A percentile compares a stretch with the other conserved stretches of the same genome.
Evolutionary conservation across 1,140 invertebrate species (phyloP).

Genomic region (Ostrea denselamellosa): DNA sequence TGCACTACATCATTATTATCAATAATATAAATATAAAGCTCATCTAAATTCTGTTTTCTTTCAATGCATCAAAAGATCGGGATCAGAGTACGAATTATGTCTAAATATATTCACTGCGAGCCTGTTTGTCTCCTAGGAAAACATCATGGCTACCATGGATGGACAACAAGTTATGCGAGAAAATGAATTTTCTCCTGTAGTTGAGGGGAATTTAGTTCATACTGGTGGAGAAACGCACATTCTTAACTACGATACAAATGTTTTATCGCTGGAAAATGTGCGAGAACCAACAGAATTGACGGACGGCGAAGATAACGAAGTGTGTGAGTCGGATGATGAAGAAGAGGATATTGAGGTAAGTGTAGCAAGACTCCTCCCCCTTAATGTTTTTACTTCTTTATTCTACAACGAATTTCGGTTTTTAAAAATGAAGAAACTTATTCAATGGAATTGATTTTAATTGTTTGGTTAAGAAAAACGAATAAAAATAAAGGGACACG

Average conservation of each 20-base stretch:
- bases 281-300: slow-evolving; percentile 52
- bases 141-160: slow-evolving; percentile 65
- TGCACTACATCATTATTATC: not conserved
- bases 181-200: slow-evolving; percentile 53
- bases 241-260: slow-evolving; percentile 66
- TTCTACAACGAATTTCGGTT: too few relatives aligned
- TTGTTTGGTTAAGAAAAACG: too few relatives aligned
- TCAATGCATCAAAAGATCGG: not conserved
- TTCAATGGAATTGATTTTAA: too few relatives aligned
- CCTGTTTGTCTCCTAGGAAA: slow-evolving; percentile 63
- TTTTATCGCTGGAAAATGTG: slow-evolving; percentile 65
- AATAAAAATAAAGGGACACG: too few relatives aligned
- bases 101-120: slow-evolving; percentile 41
- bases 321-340: slow-evolving; percentile 54
- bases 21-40: not conserved
- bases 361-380: not conserved
- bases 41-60: not conserved
- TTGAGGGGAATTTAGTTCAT: slow-evolving; percentile 65
- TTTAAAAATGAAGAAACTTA: too few relatives aligned
- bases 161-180: slow-evolving; percentile 43
- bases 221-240: slow-evolving; percentile 65
- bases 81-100: not conserved
- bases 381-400: not conserved
- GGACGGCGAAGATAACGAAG: slow-evolving; percentile 43
- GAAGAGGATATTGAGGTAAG: slow-evolving; percentile 66